These are phyloP conservation scores for Toxonevra muliebris DNA, from an alignment of 2,888 invertebrate genomes.

Conservation along the genomic window DNA sequence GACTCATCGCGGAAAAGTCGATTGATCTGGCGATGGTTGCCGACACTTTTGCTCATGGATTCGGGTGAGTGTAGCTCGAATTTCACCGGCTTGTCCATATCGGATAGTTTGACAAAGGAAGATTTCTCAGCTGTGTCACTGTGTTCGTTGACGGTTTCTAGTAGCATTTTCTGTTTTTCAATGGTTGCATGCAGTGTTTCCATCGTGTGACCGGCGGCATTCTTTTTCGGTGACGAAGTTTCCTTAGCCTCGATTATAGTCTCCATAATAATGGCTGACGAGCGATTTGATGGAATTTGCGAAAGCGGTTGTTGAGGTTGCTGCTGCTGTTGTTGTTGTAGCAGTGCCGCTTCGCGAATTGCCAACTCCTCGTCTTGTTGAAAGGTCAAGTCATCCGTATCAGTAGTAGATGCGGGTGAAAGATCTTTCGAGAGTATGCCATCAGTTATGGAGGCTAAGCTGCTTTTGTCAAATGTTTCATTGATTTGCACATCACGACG, in stretches of 20 bases:
- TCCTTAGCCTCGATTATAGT: slow-evolving; percentile 65
- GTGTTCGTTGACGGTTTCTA: slow-evolving; percentile 64
- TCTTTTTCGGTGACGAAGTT: slow-evolving; percentile 62
- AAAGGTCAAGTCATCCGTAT: slow-evolving; percentile 65
- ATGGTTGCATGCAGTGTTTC: slow-evolving; percentile 60
- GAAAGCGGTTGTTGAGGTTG: slow-evolving; percentile 45
- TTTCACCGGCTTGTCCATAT: slow-evolving; percentile 76
- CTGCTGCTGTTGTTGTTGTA: slow-evolving; percentile 33
- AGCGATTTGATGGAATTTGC: slow-evolving; percentile 54
- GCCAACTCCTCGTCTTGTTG: slow-evolving; percentile 63
- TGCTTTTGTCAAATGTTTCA: slow-evolving; percentile 66
- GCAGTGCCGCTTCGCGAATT: slow-evolving; percentile 45
- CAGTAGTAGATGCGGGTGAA: slow-evolving; percentile 63
- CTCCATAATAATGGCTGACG: slow-evolving; percentile 60
- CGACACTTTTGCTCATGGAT: slow-evolving; percentile 61
- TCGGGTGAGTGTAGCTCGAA: slow-evolving; percentile 65
- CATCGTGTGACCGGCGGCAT: slow-evolving; percentile 54
- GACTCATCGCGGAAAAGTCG: slow-evolving; percentile 61
- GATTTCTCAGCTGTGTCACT: slow-evolving; percentile 57
- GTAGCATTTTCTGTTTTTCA: slow-evolving; percentile 62
- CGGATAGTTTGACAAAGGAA: slow-evolving; percentile 78
- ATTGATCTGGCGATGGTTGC: slow-evolving; percentile 56
- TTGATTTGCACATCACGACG: slow-evolving; percentile 63
- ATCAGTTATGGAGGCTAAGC: slow-evolving; percentile 63
- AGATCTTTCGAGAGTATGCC: slow-evolving; percentile 64